Percentiles rank a stretch among this genome's conserved stretches.
phyloP scores from a whole-genome alignment of 2,113 vertebrate genomes.

The Pygoscelis adeliae region DNA sequence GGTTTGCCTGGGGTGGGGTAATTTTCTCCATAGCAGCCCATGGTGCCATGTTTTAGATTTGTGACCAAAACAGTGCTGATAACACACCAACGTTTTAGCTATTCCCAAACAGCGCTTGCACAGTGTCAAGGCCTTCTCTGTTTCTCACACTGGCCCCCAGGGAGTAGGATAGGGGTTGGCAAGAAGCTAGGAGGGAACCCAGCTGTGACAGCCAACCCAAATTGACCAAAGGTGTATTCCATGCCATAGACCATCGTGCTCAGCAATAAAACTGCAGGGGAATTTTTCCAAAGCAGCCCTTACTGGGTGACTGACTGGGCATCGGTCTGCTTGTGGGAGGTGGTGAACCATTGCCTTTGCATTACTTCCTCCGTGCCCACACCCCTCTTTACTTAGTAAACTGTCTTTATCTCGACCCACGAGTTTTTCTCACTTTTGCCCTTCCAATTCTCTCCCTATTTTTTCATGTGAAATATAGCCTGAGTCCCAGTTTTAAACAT shows the following conservation, averaged over 20 bases:
- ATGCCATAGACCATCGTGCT: not conserved
- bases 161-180: not conserved
- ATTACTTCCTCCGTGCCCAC: not conserved
- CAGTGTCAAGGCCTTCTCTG: not conserved
- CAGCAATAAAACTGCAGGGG: not conserved
- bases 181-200: not conserved
- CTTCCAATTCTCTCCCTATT: not conserved
- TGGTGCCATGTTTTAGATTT: not conserved
- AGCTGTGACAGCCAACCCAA: rapidly evolving
- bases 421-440: not conserved
- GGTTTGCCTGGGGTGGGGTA: not conserved
- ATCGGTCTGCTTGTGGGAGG: not conserved
- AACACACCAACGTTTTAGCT: not conserved
- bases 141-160: not conserved
- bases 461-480: not conserved
- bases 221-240: not conserved
- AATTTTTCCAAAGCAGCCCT: not conserved
- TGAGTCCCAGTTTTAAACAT: not conserved
- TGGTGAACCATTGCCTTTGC: not conserved
- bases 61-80: not conserved
- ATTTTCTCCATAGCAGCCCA: not conserved
- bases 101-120: rapidly evolving
- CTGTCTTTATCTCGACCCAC: rapidly evolving
- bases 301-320: not conserved
- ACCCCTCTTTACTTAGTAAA: not conserved